These are phyloP conservation scores for Sebastes jordani DNA, from an alignment of 2,797 vertebrate species.

Conservation along the genomic window DNA sequence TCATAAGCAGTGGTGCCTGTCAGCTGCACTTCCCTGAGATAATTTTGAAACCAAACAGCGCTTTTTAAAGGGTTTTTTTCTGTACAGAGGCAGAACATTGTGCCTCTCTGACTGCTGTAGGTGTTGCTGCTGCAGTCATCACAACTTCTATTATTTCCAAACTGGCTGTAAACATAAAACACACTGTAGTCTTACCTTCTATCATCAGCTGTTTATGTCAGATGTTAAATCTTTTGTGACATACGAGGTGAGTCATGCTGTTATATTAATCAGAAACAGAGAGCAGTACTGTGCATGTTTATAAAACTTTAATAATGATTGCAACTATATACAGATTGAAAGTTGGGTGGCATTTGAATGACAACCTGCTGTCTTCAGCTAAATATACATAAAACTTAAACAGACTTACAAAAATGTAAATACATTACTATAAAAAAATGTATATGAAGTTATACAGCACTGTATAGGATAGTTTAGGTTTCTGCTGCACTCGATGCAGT, in stretches of 20 bases:
- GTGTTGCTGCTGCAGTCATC: neutral
- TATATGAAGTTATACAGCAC: neutral
- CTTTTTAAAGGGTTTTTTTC: neutral
- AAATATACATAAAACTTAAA: neutral
- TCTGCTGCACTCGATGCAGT: neutral
- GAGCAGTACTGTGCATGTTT: neutral
- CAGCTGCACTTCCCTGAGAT: neutral
- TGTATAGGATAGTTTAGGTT: neutral
- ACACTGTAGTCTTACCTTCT: neutral
- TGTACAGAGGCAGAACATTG: neutral
- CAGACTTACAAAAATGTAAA: neutral
- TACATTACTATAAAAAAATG: neutral
- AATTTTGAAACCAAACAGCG: neutral
- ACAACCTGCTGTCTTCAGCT: neutral
- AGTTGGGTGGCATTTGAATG: neutral
- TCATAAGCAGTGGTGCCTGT: neutral
- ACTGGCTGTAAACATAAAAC: neutral
- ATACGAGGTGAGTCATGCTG: neutral
- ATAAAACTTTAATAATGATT: constrained; percentile 15
- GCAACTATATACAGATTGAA: neutral
- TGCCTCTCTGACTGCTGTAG: neutral
- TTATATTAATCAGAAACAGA: neutral
- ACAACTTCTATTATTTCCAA: constrained; percentile 20
- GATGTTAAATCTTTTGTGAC: neutral
- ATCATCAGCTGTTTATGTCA: neutral